Evolutionary conservation across 2,888 invertebrate genomes (phyloP), one percentile per base, ranked within the genome.

Genomic region (Apamea crenata): DNA sequence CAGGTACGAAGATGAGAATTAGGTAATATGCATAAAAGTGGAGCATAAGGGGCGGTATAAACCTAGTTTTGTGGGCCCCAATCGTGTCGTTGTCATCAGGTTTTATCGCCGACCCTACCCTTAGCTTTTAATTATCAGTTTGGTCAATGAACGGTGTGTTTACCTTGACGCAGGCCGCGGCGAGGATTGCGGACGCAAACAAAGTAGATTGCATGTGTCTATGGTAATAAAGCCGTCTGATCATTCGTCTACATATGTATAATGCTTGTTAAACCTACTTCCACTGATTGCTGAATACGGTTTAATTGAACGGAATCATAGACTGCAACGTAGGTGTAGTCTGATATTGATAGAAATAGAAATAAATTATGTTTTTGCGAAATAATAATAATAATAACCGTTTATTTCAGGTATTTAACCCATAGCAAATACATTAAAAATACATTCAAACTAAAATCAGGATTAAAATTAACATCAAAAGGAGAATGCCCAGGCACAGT

Each of bases 81-180:
- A 87, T 86, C 79, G 87, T 72, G 84, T 85, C 80, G 80, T 85
- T 82, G 73, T 74, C 82, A 74, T 83, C 70, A 82, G 86, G 82
- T 87, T 90, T 91, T 90, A 90, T 81, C 73, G 74, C 73, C 78
- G 85, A 83, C 89, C 86, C 84, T 78, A 86, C 90, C 87, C 82
- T 84, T 79, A 85, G 81, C 82, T 91, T 90, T 89, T 91, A 91
- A 91, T 91, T 91, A 91, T 89, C 69, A 80, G 77, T 87, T 88
- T 86, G 86, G 85, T 87, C 87, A 89, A 89, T 90, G 88, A 87
- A 83, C 78, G 79, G 70, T 71, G 80, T 87, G 81, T 81, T 89
- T 85, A 72, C 81, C 78, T 84, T 82, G 70, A 68, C 70, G 59
- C 56, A 73, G 65, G 74, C 80, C 56, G 36, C 32, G 70, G 56